phyloP scores from a whole-genome alignment of 2,888 invertebrate genomes.

The Cremastinae sp. region DNA sequence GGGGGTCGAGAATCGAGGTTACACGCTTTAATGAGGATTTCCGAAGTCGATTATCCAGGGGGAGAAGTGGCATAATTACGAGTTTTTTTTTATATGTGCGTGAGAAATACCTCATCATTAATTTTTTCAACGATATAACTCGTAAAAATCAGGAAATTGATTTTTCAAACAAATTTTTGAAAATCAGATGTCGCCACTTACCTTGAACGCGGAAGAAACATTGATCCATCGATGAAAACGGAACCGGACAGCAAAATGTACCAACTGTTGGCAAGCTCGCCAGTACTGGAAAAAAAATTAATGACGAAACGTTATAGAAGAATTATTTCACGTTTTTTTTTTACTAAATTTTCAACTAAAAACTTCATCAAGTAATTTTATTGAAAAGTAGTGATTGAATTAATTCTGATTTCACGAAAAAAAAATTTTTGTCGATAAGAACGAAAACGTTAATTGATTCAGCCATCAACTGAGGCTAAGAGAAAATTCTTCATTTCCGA shows the following conservation, averaged over 20 bases:
- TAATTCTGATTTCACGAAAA: no score
- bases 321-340: background rate
- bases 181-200: conserved; percentile 79
- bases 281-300: conserved; percentile 84
- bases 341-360: background rate
- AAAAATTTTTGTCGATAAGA: no score
- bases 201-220: conserved; percentile 91
- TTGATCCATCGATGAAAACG: conserved; percentile 92
- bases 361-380: background rate
- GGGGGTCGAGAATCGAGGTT: conserved; percentile 62
- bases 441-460: no score
- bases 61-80: conserved; percentile 63
- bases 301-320: background rate
- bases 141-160: background rate
- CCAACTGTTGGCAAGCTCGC: conserved; percentile 91
- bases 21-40: conserved; percentile 72
- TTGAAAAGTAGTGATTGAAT: background rate
- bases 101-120: background rate
- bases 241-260: conserved; percentile 91
- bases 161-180: background rate
- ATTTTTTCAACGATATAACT: background rate
- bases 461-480: no score
- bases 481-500: background rate
- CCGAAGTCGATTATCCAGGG: conserved; percentile 61
- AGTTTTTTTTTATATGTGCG: conserved; percentile 52